Conservation (phyloP, 2,888 invertebrate species). For the Oscheius sp. region DNA sequence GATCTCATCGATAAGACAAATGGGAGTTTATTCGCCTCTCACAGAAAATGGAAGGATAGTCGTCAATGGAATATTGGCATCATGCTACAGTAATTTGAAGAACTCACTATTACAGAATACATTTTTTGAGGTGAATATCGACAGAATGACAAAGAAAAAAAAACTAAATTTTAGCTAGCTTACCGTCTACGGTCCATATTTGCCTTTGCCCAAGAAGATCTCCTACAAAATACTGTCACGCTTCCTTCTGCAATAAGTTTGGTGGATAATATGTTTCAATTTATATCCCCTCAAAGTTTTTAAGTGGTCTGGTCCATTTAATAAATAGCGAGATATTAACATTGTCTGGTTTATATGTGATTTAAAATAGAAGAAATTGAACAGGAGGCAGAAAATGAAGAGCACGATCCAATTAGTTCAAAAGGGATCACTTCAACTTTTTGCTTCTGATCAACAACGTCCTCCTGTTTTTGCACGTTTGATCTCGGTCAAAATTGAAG, state of each 20-base stretch:
- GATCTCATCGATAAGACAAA: not conserved
- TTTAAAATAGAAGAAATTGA: too few species aligned
- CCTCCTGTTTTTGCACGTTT: too few species aligned
- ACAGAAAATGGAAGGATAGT: slow-evolving; percentile 1
- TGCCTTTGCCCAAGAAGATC: not conserved
- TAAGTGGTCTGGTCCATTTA: too few species aligned
- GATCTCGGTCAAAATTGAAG: too few species aligned
- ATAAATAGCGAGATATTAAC: too few species aligned
- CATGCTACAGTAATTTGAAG: slow-evolving; percentile 9
- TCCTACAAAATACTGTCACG: not conserved
- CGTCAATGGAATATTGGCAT: slow-evolving; percentile 9
- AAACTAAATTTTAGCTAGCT: not conserved
- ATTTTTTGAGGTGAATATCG: slow-evolving; percentile 3
- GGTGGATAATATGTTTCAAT: not conserved
- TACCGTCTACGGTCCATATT: not conserved
- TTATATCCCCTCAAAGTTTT: not conserved
- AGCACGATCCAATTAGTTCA: too few species aligned
- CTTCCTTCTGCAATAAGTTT: not conserved
- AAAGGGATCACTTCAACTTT: too few species aligned
- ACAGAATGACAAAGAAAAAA: not conserved
- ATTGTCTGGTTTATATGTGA: too few species aligned
- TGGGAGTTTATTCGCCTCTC: slow-evolving; percentile 8
- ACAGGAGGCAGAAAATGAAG: too few species aligned
- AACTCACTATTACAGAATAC: not conserved
- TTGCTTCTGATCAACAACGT: too few species aligned